These are phyloP conservation scores for Pelodiscus sinensis DNA, from an alignment of 2,113 vertebrate species.

Conservation along the genomic window DNA sequence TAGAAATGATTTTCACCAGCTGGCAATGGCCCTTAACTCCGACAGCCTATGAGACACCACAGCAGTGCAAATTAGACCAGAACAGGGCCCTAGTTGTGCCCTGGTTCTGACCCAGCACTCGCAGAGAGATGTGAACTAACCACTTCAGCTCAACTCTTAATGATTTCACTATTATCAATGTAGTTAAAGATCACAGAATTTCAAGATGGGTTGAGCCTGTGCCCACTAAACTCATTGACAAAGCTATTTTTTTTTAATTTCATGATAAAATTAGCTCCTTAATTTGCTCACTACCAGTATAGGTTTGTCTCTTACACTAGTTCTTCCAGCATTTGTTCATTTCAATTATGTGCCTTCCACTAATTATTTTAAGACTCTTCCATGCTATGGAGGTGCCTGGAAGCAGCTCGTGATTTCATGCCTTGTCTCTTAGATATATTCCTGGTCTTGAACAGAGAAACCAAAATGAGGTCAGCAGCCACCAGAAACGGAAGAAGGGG, in stretches of 20 bases:
- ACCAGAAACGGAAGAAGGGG: background rate
- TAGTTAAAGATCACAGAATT: background rate
- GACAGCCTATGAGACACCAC: background rate
- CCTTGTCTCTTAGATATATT: background rate
- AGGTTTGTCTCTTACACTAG: background rate
- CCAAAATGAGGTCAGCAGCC: no score
- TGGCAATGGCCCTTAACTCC: background rate
- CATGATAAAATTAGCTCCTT: background rate
- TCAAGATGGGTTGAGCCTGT: background rate
- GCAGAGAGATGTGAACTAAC: background rate
- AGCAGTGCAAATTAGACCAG: background rate
- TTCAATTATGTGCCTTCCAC: background rate
- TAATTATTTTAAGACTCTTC: background rate
- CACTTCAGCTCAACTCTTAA: background rate
- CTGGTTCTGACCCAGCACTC: background rate
- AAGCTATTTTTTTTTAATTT: background rate
- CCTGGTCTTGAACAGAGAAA: background rate
- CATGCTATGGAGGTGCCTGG: no score
- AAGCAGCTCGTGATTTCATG: background rate
- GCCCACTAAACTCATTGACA: background rate
- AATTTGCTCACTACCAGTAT: background rate
- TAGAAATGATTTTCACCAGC: background rate
- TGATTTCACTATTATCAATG: background rate
- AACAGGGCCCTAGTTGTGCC: no score
- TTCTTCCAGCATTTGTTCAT: background rate